These are phyloP conservation scores for Sinella curviseta DNA, from an alignment of 1,140 invertebrate species.

Conservation along the genomic window DNA sequence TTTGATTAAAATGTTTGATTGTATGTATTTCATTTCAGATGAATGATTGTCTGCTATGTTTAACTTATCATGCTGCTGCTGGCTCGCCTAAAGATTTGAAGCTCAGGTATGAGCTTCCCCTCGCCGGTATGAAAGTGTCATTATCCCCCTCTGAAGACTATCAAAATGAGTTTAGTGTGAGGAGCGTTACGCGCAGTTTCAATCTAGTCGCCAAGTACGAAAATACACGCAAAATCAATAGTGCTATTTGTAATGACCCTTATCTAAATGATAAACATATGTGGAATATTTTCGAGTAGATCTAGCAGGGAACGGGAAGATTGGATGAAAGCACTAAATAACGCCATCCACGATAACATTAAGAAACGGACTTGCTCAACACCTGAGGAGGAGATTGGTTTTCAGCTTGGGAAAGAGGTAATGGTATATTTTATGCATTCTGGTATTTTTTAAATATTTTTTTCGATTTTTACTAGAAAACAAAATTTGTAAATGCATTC, in stretches of 20 bases:
- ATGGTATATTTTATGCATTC: conserved; percentile 49
- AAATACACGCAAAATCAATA: conserved; percentile 49
- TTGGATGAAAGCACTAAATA: conserved; percentile 67
- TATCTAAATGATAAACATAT: too few species aligned
- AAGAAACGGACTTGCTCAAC: conserved; percentile 54
- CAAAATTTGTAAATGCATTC: background rate
- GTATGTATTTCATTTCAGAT: conserved; percentile 64
- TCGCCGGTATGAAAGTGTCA: conserved; percentile 66
- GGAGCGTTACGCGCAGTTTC: conserved; percentile 67
- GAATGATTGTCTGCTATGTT: conserved; percentile 70
- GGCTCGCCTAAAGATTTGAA: conserved; percentile 56
- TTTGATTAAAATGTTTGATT: conserved; percentile 33
- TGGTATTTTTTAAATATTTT: conserved; percentile 20
- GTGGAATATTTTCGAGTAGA: conserved; percentile 51
- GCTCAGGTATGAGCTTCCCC: conserved; percentile 64
- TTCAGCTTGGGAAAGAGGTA: conserved; percentile 48
- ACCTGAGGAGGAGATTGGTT: conserved; percentile 27
- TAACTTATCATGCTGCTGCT: conserved; percentile 59
- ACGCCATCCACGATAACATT: conserved; percentile 64
- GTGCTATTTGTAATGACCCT: too few species aligned
- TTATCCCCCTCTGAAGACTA: conserved; percentile 58
- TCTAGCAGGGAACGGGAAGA: conserved; percentile 63
- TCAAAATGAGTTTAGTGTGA: conserved; percentile 65
- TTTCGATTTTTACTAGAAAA: background rate
- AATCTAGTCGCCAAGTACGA: conserved; percentile 66